These are phyloP conservation scores for Papilio aristodemus DNA, from an alignment of 1,140 invertebrate species.

Conservation along the genomic window DNA sequence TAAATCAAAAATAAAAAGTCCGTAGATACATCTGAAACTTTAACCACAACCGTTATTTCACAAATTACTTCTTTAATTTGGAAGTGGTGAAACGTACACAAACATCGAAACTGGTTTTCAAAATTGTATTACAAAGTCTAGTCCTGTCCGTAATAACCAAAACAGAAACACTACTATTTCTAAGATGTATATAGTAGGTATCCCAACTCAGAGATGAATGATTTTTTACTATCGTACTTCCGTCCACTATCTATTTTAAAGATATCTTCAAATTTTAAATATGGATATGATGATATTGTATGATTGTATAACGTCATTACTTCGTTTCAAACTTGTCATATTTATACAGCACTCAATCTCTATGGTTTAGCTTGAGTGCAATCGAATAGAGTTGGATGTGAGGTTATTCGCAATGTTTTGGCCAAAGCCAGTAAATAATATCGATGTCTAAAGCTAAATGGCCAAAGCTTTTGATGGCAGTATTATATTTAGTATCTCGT, in stretches of 20 bases:
- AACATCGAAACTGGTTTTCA: constrained; percentile 15
- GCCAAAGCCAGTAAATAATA: too few relatives aligned
- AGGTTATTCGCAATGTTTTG: too few relatives aligned
- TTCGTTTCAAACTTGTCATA: background rate
- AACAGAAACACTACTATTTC: background rate
- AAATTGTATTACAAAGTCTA: background rate
- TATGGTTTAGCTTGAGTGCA: background rate
- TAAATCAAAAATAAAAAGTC: constrained; percentile 15
- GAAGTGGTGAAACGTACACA: constrained; percentile 4
- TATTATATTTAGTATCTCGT: too few relatives aligned
- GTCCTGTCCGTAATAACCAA: background rate
- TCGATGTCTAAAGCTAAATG: too few relatives aligned
- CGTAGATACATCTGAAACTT: constrained; percentile 15
- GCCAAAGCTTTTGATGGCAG: too few relatives aligned
- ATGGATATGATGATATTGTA: constrained; percentile 1
- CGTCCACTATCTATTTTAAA: constrained; percentile 5
- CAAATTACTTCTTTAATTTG: constrained; percentile 20
- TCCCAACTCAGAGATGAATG: background rate
- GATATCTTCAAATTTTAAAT: background rate
- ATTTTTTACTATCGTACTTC: background rate
- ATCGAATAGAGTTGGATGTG: too few relatives aligned
- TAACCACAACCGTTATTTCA: constrained; percentile 32
- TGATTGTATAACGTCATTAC: background rate
- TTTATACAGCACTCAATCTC: background rate
- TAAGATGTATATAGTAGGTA: constrained; percentile 1